phyloP scores from a whole-genome alignment of 2,113 vertebrate genomes.

The Dunckerocampus dactyliophorus region DNA sequence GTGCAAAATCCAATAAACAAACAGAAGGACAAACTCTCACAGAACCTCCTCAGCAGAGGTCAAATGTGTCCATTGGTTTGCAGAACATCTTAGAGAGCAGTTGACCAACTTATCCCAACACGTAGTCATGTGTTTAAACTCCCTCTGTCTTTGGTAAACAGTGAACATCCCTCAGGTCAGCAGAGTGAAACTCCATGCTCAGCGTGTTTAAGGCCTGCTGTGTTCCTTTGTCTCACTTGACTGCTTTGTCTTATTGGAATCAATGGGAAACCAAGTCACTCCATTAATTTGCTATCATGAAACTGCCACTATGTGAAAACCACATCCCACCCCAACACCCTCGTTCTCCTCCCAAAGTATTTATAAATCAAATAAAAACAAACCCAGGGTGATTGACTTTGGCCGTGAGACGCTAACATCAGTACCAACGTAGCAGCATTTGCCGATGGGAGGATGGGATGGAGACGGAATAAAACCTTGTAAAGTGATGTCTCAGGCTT shows the following conservation, averaged over 20 bases:
- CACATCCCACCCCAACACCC: background rate
- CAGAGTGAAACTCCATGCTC: conserved; percentile 40
- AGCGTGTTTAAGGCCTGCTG: conserved; percentile 46
- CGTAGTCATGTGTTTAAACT: conserved; percentile 6
- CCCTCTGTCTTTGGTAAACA: conserved; percentile 24
- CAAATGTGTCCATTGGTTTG: background rate
- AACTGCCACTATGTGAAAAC: conserved; percentile 46
- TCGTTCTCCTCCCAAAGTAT: conserved; percentile 13
- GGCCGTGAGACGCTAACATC: conserved; percentile 8
- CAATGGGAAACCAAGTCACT: conserved; percentile 62
- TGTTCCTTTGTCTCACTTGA: conserved; percentile 59
- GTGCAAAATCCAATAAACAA: too few species aligned
- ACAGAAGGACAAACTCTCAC: too few species aligned
- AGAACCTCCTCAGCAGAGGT: too few species aligned
- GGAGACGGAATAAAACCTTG: background rate
- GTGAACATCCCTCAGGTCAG: conserved; percentile 34
- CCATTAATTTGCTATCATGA: conserved; percentile 67
- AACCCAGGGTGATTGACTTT: conserved; percentile 33
- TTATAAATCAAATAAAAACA: conserved; percentile 39
- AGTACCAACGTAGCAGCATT: background rate
- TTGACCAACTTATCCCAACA: background rate
- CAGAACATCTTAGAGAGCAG: background rate
- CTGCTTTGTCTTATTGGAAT: conserved; percentile 71
- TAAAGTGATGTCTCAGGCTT: background rate
- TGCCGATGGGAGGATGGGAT: background rate